Evolutionary conservation across 2,888 invertebrate species (phyloP).

Genomic region (Leucozona laternaria): DNA sequence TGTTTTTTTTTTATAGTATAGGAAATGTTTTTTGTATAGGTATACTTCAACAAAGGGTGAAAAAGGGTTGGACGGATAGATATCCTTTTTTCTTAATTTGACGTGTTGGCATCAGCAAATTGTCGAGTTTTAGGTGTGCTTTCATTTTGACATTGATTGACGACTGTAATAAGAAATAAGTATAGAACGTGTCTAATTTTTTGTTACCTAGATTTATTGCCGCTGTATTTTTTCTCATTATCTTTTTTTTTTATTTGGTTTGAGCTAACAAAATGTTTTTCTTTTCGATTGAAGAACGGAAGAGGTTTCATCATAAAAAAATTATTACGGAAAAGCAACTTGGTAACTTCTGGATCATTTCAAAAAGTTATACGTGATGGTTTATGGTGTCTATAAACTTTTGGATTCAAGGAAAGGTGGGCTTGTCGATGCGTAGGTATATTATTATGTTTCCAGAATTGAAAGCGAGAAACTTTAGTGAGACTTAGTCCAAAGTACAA

Average conservation of each 20-base stretch:
- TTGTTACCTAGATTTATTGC: constrained; percentile 46
- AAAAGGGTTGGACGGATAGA: constrained; percentile 55
- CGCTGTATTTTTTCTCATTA: constrained; percentile 54
- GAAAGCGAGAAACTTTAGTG: no score
- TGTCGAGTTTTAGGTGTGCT: constrained; percentile 72
- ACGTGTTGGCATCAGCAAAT: constrained; percentile 68
- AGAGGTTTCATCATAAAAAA: neutral
- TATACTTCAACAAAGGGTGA: constrained; percentile 43
- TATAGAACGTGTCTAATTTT: constrained; percentile 43
- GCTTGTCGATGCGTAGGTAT: no score
- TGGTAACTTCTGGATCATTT: neutral
- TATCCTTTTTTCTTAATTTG: constrained; percentile 59
- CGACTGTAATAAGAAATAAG: constrained; percentile 48
- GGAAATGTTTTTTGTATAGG: neutral
- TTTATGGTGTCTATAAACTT: no score
- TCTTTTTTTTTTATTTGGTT: constrained; percentile 7
- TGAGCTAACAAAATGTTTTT: neutral
- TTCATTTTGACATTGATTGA: constrained; percentile 68
- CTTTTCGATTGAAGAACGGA: neutral
- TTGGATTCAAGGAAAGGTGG: no score
- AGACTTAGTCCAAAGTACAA: no score
- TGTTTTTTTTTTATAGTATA: neutral
- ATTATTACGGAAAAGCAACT: neutral
- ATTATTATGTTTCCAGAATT: no score
- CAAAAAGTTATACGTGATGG: neutral